Evolutionary conservation across 2,113 vertebrate genomes (phyloP), one percentile per base, ranked within the genome.

Genomic region (Gasterosteus aculeatus): DNA sequence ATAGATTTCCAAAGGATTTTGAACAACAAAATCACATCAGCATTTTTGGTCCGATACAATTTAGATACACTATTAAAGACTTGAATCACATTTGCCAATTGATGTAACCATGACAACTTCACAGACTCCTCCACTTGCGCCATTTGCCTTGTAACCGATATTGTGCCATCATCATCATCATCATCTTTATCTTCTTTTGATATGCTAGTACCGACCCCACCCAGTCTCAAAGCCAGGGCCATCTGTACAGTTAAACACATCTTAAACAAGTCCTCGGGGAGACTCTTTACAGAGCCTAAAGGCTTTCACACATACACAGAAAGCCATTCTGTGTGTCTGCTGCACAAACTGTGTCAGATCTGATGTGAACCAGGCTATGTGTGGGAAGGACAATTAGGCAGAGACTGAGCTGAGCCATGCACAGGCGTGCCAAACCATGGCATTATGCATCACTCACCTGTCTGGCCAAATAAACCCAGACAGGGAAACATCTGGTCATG

Each of bases 401-500:
- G 81, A 94, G 93, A 95, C 94, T 92, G 92, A 93, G 85, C 91
- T 92, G 91, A 92, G 94, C 93, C 93, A 91, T 93, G 93, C 87
- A 85, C 91, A 89, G 81, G 90, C 88, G 92, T 95, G 94, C 95
- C 95, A 93, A 87, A 90, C 87, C 83, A 87, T 95, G 95, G 94
- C 95, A 93, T 81, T 94, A 92, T 83, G 90, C 93, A 95, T 96
- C 95, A 95, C 88, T 94, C 94, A 97, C 96, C 95, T 96, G 95
- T 94, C 91, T 79, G 77, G 75, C 83, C 84, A 95, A 95, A 97
- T 96, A 94, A 95, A 77, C 87, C 66, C 63, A 91, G 95, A 96
- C 94, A 95, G 84, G 53, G 0, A 83, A 83, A 95, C 95, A 95
- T 95, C 94, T 95, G 95, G 58, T 92, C 91, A 78, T 92, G 93